These are phyloP conservation scores for Thalassoma bifasciatum DNA, from an alignment of 2,113 vertebrate species.

Conservation along the genomic window DNA sequence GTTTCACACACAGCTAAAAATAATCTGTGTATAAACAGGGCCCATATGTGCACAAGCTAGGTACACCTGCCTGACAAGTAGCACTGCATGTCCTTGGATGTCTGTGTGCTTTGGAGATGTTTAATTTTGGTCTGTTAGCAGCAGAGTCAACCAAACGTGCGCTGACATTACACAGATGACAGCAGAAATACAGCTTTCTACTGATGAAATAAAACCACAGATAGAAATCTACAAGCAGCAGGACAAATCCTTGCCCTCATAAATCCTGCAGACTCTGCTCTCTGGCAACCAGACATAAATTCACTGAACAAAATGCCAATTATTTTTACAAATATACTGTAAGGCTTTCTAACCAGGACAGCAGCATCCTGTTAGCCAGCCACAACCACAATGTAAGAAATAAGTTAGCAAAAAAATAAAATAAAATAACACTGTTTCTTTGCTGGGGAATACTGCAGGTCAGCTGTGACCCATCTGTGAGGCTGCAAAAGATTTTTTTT, in stretches of 20 bases:
- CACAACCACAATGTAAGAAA: not conserved
- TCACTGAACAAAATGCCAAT: constrained; percentile 8
- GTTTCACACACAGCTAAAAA: constrained; percentile 6
- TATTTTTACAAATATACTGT: not conserved
- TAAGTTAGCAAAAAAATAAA: not conserved
- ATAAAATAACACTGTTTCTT: not conserved
- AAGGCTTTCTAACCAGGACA: not conserved
- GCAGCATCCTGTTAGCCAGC: not conserved
- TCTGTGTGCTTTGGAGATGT: constrained; percentile 21
- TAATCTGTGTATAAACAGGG: not conserved
- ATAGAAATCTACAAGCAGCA: constrained; percentile 29
- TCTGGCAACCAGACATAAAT: constrained; percentile 14
- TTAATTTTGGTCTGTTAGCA: constrained; percentile 31
- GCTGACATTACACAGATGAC: constrained; percentile 28
- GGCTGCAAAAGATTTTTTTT: not conserved
- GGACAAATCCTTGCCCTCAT: constrained; percentile 17
- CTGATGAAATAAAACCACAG: constrained; percentile 31
- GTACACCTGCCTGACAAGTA: constrained; percentile 17
- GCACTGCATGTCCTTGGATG: constrained; percentile 2
- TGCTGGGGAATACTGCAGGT: not conserved
- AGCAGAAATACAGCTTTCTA: constrained; percentile 24
- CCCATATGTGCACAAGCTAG: not conserved
- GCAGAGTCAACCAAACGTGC: constrained; percentile 26
- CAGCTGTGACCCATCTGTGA: not conserved
- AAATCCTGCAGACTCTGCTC: constrained; percentile 6